Evolutionary conservation across 2,888 invertebrate species (phyloP).

Genomic region (Metallyticus violacea): DNA sequence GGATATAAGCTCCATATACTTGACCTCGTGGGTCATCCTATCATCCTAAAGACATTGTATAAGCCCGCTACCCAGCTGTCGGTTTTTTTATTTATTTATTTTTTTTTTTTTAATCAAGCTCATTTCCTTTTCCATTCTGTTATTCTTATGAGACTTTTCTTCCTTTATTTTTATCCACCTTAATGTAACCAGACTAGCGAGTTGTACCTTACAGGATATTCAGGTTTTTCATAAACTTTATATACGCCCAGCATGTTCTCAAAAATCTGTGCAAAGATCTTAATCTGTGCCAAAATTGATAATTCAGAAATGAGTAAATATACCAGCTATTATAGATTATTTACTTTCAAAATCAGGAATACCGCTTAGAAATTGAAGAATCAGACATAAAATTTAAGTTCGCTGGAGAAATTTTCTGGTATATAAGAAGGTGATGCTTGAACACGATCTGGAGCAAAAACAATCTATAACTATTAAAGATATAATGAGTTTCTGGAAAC

Average conservation of each 20-base stretch:
- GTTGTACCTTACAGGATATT: background rate
- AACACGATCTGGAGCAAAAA: too few relatives aligned
- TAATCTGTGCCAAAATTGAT: too few relatives aligned
- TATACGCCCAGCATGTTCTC: background rate
- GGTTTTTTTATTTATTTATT: background rate
- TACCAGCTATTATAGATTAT: too few relatives aligned
- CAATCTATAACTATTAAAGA: too few relatives aligned
- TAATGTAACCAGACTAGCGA: background rate
- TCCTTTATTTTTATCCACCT: background rate
- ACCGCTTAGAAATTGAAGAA: too few relatives aligned
- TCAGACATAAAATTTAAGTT: too few relatives aligned
- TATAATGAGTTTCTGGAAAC: too few relatives aligned
- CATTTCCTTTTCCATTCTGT: background rate
- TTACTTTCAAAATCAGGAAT: too few relatives aligned
- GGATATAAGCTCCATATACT: constrained; percentile 19
- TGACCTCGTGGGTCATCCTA: constrained; percentile 15
- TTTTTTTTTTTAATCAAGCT: background rate
- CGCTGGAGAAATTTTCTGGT: too few relatives aligned
- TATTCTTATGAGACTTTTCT: background rate
- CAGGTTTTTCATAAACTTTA: background rate
- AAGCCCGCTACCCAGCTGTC: constrained; percentile 25
- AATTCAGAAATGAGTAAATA: too few relatives aligned
- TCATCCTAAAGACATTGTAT: background rate
- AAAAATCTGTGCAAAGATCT: too few relatives aligned
- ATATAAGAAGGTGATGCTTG: too few relatives aligned